phyloP scores from a whole-genome alignment of 1,140 invertebrate species.

The Lepidostoma basale region DNA sequence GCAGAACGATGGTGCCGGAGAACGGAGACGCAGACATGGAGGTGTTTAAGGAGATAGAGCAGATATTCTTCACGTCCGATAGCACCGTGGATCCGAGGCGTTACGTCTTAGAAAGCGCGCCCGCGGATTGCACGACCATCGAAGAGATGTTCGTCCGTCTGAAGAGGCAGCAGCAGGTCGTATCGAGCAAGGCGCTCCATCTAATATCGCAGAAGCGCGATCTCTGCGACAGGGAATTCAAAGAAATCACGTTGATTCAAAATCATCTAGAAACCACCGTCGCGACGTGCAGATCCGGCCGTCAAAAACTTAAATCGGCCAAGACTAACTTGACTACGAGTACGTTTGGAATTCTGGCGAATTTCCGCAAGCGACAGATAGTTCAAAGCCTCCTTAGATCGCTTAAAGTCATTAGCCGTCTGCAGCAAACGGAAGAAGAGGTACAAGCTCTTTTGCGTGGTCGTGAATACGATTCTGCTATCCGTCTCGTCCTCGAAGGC shows the following conservation, averaged over 20 bases:
- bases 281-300: conserved; percentile 71
- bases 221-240: conserved; percentile 82
- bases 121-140: conserved; percentile 52
- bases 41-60: conserved; percentile 43
- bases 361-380: conserved; percentile 84
- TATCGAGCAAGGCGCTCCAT: conserved; percentile 89
- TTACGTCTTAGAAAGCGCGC: conserved; percentile 53
- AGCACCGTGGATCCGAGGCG: conserved; percentile 40
- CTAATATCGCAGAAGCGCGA: conserved; percentile 89
- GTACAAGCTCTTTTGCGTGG: conserved; percentile 80
- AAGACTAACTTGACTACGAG: conserved; percentile 82
- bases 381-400: conserved; percentile 78
- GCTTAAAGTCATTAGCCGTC: conserved; percentile 80
- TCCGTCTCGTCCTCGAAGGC: conserved; percentile 85
- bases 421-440: conserved; percentile 84
- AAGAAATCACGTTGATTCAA: conserved; percentile 79
- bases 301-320: conserved; percentile 74
- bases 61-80: conserved; percentile 36
- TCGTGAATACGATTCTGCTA: conserved; percentile 89
- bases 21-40: conserved; percentile 40
- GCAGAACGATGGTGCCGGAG: conserved; percentile 34
- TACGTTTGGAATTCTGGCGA: conserved; percentile 85
- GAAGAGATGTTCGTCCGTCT: conserved; percentile 57
- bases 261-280: conserved; percentile 74
- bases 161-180: conserved; percentile 67